Percentiles rank a stretch among this genome's conserved stretches.
These are phyloP conservation scores for Oostethus manadensis DNA, from an alignment of 2,113 vertebrate species.

Conservation along the genomic window DNA sequence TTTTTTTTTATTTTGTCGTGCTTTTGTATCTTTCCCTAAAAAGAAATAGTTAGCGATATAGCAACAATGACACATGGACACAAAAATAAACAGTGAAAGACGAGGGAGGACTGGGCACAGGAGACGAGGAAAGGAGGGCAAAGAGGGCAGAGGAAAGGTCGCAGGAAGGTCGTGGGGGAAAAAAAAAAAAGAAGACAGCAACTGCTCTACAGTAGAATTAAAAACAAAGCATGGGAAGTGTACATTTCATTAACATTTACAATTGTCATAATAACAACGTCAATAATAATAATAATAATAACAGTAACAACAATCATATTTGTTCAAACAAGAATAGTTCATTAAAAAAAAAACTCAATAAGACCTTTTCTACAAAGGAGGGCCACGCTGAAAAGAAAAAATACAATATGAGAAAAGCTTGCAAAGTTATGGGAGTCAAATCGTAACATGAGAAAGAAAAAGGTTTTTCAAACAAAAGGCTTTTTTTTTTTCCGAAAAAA, in stretches of 20 bases:
- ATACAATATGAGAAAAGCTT: not conserved
- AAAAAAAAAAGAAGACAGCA: slow-evolving; percentile 54
- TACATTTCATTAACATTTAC: slow-evolving; percentile 78
- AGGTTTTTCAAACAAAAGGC: not conserved
- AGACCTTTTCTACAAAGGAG: slow-evolving; percentile 58
- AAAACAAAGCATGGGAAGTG: slow-evolving; percentile 67
- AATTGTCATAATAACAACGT: slow-evolving; percentile 75
- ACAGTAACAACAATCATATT: slow-evolving; percentile 76
- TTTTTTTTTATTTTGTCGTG: slow-evolving; percentile 74
- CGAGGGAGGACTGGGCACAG: slow-evolving; percentile 66
- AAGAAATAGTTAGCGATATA: slow-evolving; percentile 82
- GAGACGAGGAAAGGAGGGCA: slow-evolving; percentile 50
- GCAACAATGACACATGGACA: slow-evolving; percentile 76
- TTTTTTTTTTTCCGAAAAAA: not conserved
- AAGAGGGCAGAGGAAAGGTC: slow-evolving; percentile 55
- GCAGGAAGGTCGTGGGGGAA: slow-evolving; percentile 35
- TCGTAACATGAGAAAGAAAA: not conserved
- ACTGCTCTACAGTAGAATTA: slow-evolving; percentile 65
- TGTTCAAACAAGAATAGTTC: slow-evolving; percentile 71
- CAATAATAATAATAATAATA: slow-evolving; percentile 75
- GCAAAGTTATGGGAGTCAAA: not conserved
- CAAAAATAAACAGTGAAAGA: slow-evolving; percentile 70
- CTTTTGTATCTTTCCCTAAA: slow-evolving; percentile 78
- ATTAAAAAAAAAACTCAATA: slow-evolving; percentile 64
- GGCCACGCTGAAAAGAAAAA: slow-evolving; percentile 4